Evolutionary conservation across 2,113 vertebrate species (phyloP), one percentile per base, ranked within the genome.

Genomic region (Tringa solitaria): DNA sequence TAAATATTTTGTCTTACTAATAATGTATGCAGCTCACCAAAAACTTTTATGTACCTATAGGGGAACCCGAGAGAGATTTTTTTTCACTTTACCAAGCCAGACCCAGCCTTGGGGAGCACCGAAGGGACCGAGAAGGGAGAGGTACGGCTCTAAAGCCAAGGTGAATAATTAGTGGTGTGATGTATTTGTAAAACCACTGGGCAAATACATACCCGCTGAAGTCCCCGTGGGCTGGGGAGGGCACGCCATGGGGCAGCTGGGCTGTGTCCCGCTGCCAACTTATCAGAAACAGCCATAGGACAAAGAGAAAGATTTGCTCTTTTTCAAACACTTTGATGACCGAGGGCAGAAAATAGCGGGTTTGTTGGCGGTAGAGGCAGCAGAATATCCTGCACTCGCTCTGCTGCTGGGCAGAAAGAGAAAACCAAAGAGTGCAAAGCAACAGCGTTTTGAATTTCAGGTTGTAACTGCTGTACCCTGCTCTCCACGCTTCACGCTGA

Each of bases 361-460:
- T 95, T 86, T 79, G 51, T 85, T 87, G 95, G 93, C 63, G 28
- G 32, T 79, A 76, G 96, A 94, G 84, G 80, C 28, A 94, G 60
- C 68, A 89, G 57, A 75, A 64, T 24, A 92, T 75, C 54, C 90
- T 96, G 65, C 73, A 64, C 54, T 94, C 65, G 57, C 81, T 95
- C 81, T 50, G 65, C 87, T 84, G 45, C 90, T 46, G 70, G 53
- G 63, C 39, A 84, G 68, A 84, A 95, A 64, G 28, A 73, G 43
- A 74, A 76, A 74, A 72, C 7, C 3, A 39, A 80, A 76, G 76
- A 76, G 57, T 27, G 69, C 90, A 90, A 90, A 96, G 92, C 84
- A 95, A 87, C 68, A 89, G 76, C 89, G 53, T 69, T 96, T 96
- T 95, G 95, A 64, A 23, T 90, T 96, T 95, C 87, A 88, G 82